Percentiles rank a stretch among this genome's conserved stretches.
Conservation (phyloP, 2,113 vertebrate species). For the Cyphomyrus plagiostoma region DNA sequence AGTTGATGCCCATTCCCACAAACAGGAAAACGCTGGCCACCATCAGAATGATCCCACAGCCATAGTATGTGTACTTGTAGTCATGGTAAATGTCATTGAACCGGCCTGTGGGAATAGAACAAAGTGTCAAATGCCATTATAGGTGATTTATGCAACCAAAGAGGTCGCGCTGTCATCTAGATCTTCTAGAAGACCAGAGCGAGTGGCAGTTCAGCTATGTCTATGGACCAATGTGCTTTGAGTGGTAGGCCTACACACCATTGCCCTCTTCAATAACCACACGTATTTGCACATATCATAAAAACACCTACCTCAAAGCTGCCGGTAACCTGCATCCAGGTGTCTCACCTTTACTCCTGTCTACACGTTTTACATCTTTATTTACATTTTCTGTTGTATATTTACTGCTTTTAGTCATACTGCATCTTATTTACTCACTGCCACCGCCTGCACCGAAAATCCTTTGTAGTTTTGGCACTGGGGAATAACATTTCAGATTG, state of each 20-base stretch:
- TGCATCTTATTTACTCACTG: not conserved
- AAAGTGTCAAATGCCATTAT: not conserved
- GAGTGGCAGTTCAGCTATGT: not conserved
- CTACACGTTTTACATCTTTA: not conserved
- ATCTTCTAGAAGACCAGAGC: not conserved
- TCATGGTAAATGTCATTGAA: conserved; percentile 73
- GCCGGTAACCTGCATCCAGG: not conserved
- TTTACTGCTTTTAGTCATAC: not conserved
- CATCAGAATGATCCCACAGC: conserved; percentile 75
- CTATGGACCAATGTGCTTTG: not conserved
- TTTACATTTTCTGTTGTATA: not conserved
- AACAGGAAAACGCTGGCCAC: conserved; percentile 77
- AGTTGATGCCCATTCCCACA: conserved; percentile 89
- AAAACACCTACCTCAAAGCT: not conserved
- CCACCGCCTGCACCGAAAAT: not conserved
- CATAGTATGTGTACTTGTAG: conserved; percentile 88
- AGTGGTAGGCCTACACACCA: not conserved
- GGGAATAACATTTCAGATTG: not conserved
- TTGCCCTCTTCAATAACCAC: not conserved
- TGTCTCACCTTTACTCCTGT: not conserved
- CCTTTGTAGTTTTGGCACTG: not conserved
- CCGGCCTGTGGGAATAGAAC: conserved; percentile 53
- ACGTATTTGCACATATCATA: not conserved
- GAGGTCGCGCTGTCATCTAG: not conserved
- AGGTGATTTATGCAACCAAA: not conserved